Evolutionary conservation across 2,797 vertebrate genomes (phyloP), one percentile per base, ranked within the genome.

Genomic region (Siniperca scherzeri): DNA sequence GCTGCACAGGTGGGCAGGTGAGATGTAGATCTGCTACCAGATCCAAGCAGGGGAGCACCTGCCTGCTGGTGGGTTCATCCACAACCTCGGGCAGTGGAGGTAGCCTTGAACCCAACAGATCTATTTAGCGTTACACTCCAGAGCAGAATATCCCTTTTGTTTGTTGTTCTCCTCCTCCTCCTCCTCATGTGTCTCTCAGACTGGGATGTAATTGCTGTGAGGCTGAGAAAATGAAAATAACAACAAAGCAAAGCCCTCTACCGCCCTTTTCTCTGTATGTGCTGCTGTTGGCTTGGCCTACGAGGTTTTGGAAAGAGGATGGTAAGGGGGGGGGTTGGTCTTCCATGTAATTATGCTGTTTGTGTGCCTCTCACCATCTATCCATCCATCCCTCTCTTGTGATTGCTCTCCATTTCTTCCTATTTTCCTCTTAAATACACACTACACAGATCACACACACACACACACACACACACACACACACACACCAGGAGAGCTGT

Each of bases 211-310:
- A 89, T 83, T 84, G 80, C 89, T 89, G 82, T 77, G 76, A 90
- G 92, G 91, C 85, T 74, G 68, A 86, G 69, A 85, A 87, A 91
- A 87, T 86, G 74, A 86, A 89, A 92, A 91, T 82, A 91, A 83
- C 85, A 92, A 91, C 85, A 94, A 88, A 90, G 81, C 71, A 71
- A 71, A 86, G 55, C 68, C 83, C 78, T 84, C 81, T 11, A 57
- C 57, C 72, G 87, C 87, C 78, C 22, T 72, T 64, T 25, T 60
- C 59, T 74, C 74, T 70, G 40, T 64, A 57, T 86, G 46, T 65
- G 55, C 76, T 77, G 55, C 86, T 82, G 62, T 30, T 61, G 68
- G 70, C 80, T 87, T 62, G 65, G 48, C 65, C 87, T 61, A 14
- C 11, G 42, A 90, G 87, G 70, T 79, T 91, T 83, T 68, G 50